A percentile compares a stretch with the other conserved stretches of the same genome.
phyloP scores from a whole-genome alignment of 2,797 vertebrate species.

The Sebastes taczanowskii region DNA sequence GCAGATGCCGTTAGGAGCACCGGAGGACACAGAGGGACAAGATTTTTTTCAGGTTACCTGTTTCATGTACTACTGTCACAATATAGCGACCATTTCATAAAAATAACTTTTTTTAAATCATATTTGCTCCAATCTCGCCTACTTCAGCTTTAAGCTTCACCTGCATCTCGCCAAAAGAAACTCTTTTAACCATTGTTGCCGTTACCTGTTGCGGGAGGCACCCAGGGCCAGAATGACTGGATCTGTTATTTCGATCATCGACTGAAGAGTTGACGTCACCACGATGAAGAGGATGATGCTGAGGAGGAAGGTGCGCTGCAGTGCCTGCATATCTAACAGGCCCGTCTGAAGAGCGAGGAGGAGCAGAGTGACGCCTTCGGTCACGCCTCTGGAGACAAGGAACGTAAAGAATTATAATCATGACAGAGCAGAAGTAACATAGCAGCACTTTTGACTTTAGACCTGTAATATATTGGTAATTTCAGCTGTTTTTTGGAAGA shows the following conservation, averaged over 20 bases:
- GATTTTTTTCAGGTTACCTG: too few relatives aligned
- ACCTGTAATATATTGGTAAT: background rate
- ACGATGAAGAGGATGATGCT: conserved; percentile 95
- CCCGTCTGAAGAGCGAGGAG: conserved; percentile 91
- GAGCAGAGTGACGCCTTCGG: conserved; percentile 88
- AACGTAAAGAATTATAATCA: background rate
- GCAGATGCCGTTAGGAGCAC: too few relatives aligned
- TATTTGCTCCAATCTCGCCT: too few relatives aligned
- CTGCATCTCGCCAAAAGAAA: background rate
- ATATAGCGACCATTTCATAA: too few relatives aligned
- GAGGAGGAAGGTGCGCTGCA: conserved; percentile 91
- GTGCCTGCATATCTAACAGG: conserved; percentile 86
- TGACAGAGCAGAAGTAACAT: background rate
- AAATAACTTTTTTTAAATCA: too few relatives aligned
- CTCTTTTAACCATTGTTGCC: accelerated
- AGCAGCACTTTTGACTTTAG: background rate
- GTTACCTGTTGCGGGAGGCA: conserved; percentile 88
- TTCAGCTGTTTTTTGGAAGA: background rate
- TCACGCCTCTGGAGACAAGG: conserved; percentile 83
- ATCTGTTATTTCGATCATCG: conserved; percentile 91
- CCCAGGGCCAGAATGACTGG: conserved; percentile 88
- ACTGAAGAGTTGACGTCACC: conserved; percentile 89
- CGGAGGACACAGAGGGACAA: too few relatives aligned
- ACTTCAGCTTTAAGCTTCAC: background rate
- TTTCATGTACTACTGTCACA: too few relatives aligned